Conservation (phyloP, 2,113 vertebrate genomes). For the Cisticola juncidis region DNA sequence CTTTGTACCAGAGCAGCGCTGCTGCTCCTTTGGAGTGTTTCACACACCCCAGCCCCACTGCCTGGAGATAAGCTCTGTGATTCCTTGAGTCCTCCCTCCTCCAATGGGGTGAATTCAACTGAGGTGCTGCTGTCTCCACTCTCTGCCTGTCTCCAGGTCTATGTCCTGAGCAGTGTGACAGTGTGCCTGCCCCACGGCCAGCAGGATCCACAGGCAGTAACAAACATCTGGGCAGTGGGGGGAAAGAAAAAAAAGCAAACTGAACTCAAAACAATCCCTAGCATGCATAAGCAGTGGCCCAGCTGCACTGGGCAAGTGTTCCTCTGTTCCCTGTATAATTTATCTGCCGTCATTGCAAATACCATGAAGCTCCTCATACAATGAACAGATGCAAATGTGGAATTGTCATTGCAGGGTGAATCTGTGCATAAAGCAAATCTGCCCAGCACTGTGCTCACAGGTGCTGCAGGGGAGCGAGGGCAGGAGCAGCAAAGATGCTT, state of each 20-base stretch:
- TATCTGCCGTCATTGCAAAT: background rate
- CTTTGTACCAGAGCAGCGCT: background rate
- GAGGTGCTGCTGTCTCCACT: background rate
- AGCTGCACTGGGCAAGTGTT: slow-evolving; percentile 10
- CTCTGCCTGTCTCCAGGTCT: background rate
- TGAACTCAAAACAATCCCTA: background rate
- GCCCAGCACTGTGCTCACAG: background rate
- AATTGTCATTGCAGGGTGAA: background rate
- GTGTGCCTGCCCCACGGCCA: background rate
- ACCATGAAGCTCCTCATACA: background rate
- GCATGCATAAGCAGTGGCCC: background rate
- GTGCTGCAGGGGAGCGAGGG: background rate
- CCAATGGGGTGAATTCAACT: fast-evolving
- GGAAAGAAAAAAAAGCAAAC: background rate
- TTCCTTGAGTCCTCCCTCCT: background rate
- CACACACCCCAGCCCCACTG: fast-evolving
- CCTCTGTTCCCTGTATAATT: background rate
- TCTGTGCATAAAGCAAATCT: background rate
- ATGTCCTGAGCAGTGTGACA: background rate
- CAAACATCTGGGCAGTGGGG: background rate
- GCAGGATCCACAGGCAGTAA: background rate
- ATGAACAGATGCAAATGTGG: background rate
- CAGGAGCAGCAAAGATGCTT: background rate
- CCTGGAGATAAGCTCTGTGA: fast-evolving
- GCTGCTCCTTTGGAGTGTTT: background rate